These are phyloP conservation scores for Sparus aurata DNA, from an alignment of 2,797 vertebrate species.

Conservation along the genomic window DNA sequence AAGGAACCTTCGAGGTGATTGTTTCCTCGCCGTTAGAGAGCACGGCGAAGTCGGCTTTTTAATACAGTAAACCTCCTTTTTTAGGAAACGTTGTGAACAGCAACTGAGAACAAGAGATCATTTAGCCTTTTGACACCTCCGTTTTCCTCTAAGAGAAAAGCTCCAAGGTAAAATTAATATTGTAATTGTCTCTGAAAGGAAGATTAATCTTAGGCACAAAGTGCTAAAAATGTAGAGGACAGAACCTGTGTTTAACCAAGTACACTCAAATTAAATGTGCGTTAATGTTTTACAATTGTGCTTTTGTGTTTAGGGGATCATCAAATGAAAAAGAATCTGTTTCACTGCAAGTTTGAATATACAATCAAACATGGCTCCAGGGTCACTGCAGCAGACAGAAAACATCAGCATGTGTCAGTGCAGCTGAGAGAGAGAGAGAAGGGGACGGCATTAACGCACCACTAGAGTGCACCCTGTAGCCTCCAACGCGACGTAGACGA, in stretches of 20 bases:
- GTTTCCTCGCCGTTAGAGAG: not conserved
- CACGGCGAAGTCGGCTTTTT: not conserved
- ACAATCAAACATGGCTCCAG: conserved; percentile 8
- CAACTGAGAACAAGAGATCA: not conserved
- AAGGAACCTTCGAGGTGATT: conserved; percentile 4
- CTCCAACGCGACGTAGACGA: conserved; percentile 46
- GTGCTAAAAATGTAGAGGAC: not conserved
- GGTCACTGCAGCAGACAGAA: conserved; percentile 26
- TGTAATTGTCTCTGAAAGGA: not conserved
- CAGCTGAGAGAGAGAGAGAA: conserved; percentile 33
- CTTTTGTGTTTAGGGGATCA: not conserved
- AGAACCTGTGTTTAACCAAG: not conserved
- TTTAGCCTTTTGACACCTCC: conserved; percentile 6
- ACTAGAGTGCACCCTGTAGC: conserved; percentile 78
- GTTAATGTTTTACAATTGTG: not conserved
- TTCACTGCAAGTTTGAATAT: conserved; percentile 14
- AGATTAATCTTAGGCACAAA: not conserved
- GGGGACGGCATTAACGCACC: conserved; percentile 49
- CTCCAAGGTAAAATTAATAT: conserved; percentile 16
- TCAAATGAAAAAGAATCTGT: not conserved
- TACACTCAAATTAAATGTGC: not conserved
- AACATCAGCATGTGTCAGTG: conserved; percentile 26
- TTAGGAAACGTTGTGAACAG: conserved; percentile 3
- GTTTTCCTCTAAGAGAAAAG: not conserved
- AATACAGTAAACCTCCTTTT: not conserved